Conservation (phyloP, 2,888 invertebrate species). For the Erannis defoliaria region DNA sequence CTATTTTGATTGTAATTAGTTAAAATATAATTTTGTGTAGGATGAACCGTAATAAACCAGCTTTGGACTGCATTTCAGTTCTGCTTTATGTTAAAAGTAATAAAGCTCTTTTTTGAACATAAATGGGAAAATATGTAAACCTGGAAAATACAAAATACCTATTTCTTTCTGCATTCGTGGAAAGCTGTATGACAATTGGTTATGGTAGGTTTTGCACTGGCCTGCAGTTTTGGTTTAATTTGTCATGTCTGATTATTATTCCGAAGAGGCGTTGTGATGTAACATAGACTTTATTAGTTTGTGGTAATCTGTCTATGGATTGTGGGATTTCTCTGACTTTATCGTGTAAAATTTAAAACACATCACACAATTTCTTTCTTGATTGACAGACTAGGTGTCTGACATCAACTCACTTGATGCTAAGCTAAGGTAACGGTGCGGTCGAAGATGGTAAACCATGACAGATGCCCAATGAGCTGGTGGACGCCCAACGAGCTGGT, state of each 20-base stretch:
- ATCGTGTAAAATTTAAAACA: conserved; percentile 6
- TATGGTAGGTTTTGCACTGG: conserved; percentile 30
- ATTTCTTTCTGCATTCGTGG: conserved; percentile 6
- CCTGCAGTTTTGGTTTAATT: conserved; percentile 11
- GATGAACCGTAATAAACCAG: conserved; percentile 23
- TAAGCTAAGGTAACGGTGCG: too few relatives aligned
- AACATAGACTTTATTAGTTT: conserved; percentile 30
- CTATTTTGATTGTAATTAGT: not conserved
- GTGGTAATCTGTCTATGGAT: conserved; percentile 14
- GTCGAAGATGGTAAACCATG: too few relatives aligned
- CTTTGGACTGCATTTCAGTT: not conserved
- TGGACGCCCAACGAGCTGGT: too few relatives aligned
- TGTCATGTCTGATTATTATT: conserved; percentile 28
- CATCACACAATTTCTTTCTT: not conserved
- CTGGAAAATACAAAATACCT: not conserved
- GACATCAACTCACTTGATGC: too few relatives aligned
- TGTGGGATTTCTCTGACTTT: conserved; percentile 11
- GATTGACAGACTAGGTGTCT: too few relatives aligned
- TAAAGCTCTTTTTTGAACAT: conserved; percentile 11
- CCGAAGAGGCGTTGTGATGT: conserved; percentile 28
- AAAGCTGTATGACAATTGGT: conserved; percentile 22
- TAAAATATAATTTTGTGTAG: conserved; percentile 9
- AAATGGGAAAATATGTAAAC: not conserved
- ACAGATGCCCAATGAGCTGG: too few relatives aligned
- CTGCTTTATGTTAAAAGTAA: not conserved